Evolutionary conservation across 2,888 invertebrate species (phyloP).

Genomic region (Baccha elongata): DNA sequence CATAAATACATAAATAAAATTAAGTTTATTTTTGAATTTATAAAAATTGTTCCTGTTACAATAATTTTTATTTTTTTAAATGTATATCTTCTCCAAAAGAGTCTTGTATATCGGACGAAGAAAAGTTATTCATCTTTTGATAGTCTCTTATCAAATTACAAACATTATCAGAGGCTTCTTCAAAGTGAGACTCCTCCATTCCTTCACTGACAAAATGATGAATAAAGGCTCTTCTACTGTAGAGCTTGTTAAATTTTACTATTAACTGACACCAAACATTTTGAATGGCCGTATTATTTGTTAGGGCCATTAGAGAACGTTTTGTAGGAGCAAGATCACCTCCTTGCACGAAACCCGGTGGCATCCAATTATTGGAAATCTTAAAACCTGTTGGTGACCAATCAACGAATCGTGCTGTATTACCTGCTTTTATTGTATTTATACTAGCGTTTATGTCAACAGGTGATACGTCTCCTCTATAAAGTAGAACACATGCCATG

Average conservation of each 20-base stretch:
- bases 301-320: conserved; percentile 92
- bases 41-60: no score
- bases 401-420: conserved; percentile 86
- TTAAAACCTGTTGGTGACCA: conserved; percentile 94
- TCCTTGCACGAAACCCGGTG: conserved; percentile 89
- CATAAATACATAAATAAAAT: no score
- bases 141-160: conserved; percentile 87
- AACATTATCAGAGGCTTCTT: conserved; percentile 86
- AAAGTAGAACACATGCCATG: conserved; percentile 89
- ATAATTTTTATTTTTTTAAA: no score
- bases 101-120: no score
- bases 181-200: conserved; percentile 87
- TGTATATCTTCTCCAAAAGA: no score
- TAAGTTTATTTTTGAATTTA: no score
- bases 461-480: conserved; percentile 87
- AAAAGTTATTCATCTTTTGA: no score
- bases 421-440: conserved; percentile 88
- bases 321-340: conserved; percentile 89
- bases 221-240: conserved; percentile 92
- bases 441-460: conserved; percentile 90
- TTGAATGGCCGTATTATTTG: conserved; percentile 91
- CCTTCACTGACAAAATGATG: conserved; percentile 93
- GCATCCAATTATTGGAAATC: conserved; percentile 89
- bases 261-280: conserved; percentile 92
- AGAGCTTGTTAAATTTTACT: conserved; percentile 93